Evolutionary conservation across 2,113 vertebrate genomes (phyloP), one percentile per base, ranked within the genome.

Genomic region (Toxotes chatareus): DNA sequence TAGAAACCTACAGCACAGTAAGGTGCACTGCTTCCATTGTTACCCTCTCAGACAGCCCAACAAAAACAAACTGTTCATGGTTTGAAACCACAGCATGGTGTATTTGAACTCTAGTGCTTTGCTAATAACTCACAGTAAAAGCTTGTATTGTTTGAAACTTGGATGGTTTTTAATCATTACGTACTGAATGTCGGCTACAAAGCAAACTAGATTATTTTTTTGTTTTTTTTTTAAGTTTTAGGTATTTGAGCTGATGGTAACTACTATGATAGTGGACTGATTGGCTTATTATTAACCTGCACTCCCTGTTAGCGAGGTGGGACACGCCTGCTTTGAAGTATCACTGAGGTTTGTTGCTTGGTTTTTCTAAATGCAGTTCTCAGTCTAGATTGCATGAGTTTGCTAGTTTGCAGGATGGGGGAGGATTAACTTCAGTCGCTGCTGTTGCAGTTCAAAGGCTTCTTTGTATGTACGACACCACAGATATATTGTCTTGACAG

Each of bases 311-410:
- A 70, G 76, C 42, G 0, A 75, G 53, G 73, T 57, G 86, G 67
- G 63, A 76, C 62, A 46, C 51, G 7, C 71, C 82, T 63, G 61
- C 66, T 68, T 79, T 68, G 31, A 84, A 74, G 61, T 61, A 38
- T 75, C 70, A 55, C 68, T 57, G 31, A 78, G 62, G 40, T 27
- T 80, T 85, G 62, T 68, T 79, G 46, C 71, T 86, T 82, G 80
- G 57, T 69, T 70, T 80, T 81, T 46, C 32, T 61, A 46, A 82
- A 78, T 71, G 73, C 73, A 44, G 49, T 62, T 81, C 69, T 59
- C 23, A 11, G 67, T 85, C 27, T 75, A 56, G 61, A 77, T 85
- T 84, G 90, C 91, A 90, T 91, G 92, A 89, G 60, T 78, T 85
- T 80, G 67, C 83, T 82, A 71, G 74, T 83, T 55, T 66, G 75